A percentile compares a stretch with the other conserved stretches of the same genome.
These are phyloP conservation scores for Nemurella pictetii DNA, from an alignment of 2,888 invertebrate species.

Conservation along the genomic window DNA sequence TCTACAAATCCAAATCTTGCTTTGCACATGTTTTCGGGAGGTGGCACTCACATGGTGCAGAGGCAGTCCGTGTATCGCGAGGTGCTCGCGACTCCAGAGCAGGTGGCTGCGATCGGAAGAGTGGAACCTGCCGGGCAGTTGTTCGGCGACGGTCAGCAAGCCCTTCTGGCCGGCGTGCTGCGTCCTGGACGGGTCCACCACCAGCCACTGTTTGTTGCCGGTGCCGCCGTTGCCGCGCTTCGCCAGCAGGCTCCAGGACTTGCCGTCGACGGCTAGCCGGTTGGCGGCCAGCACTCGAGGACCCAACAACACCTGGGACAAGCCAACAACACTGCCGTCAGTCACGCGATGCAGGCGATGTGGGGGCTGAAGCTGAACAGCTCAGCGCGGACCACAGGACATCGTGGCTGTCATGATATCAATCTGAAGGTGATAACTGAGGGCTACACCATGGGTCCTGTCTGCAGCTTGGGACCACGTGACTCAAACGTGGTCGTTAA, in stretches of 20 bases:
- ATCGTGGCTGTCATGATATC: too few relatives aligned
- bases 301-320: constrained; percentile 65
- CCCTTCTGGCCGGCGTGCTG: constrained; percentile 46
- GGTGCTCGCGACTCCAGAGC: constrained; percentile 66
- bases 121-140: constrained; percentile 67
- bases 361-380: too few relatives aligned
- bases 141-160: constrained; percentile 74
- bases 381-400: too few relatives aligned
- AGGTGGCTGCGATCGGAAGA: constrained; percentile 68
- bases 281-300: constrained; percentile 82
- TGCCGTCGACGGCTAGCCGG: constrained; percentile 71
- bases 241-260: constrained; percentile 73
- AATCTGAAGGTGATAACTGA: too few relatives aligned
- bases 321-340: constrained; percentile 30
- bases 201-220: constrained; percentile 86
- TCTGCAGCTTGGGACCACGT: too few relatives aligned
- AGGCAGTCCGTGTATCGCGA: constrained; percentile 67
- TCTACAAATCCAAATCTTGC: too few relatives aligned
- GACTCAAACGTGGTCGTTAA: too few relatives aligned
- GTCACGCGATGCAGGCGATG: neutral
- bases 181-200: constrained; percentile 71
- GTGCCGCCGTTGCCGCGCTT: constrained; percentile 75
- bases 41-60: constrained; percentile 55
- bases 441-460: too few relatives aligned
- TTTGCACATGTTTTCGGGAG: too few relatives aligned